Percentiles rank a stretch among this genome's conserved stretches.
phyloP scores from a whole-genome alignment of 2,888 invertebrate genomes.

The Sarcophaga caerulescens region DNA sequence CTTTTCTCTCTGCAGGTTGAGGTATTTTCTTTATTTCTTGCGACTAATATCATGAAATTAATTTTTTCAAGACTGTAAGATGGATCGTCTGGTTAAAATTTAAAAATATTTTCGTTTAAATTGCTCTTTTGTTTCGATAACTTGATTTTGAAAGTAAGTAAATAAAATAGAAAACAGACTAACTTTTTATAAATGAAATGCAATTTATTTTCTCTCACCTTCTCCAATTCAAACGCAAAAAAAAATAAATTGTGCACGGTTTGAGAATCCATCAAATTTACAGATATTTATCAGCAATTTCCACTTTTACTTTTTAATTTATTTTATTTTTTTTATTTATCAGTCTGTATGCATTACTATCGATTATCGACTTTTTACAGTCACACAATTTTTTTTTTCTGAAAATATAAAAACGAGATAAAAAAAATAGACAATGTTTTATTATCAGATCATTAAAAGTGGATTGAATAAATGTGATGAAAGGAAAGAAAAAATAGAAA shows the following conservation, averaged over 20 bases:
- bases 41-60: too few relatives aligned
- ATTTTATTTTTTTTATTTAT: not conserved
- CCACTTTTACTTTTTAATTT: conserved; percentile 48
- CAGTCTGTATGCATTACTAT: not conserved
- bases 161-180: too few relatives aligned
- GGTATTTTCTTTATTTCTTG: too few relatives aligned
- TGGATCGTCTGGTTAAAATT: too few relatives aligned
- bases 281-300: conserved; percentile 62
- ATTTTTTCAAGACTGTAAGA: too few relatives aligned
- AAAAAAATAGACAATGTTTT: conserved; percentile 24
- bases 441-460: conserved; percentile 59
- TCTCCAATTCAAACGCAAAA: conserved; percentile 8
- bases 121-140: too few relatives aligned
- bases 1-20: too few relatives aligned
- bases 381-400: not conserved
- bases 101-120: too few relatives aligned
- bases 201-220: conserved; percentile 52
- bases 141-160: too few relatives aligned
- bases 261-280: conserved; percentile 51
- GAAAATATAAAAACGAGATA: not conserved
- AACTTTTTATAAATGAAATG: conserved; percentile 53
- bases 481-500: not conserved
- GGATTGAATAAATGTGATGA: conserved; percentile 33
- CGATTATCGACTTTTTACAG: conserved; percentile 28
- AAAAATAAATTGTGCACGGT: conserved; percentile 12